Conservation (phyloP, 1,140 invertebrate genomes). For the Steinernema khuongi region DNA sequence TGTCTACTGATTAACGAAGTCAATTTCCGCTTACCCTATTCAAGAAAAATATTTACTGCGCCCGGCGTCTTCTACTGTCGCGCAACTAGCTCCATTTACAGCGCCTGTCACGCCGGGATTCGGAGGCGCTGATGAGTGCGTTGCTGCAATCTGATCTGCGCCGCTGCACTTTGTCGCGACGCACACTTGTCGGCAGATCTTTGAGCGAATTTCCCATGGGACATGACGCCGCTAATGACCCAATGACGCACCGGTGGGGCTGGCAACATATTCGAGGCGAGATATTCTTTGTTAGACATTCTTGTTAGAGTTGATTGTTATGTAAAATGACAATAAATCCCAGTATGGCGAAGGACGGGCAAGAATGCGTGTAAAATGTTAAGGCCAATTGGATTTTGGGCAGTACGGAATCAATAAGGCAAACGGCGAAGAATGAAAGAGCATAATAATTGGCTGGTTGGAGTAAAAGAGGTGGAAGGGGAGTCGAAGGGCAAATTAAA, state of each 20-base stretch:
- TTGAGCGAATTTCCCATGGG: background rate
- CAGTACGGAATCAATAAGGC: conserved; percentile 10
- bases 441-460: background rate
- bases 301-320: background rate
- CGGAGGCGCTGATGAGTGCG: background rate
- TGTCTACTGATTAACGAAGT: background rate
- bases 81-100: background rate
- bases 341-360: background rate
- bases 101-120: background rate
- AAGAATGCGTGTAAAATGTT: background rate
- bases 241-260: too few relatives aligned
- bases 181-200: conserved; percentile 2
- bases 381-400: conserved; percentile 8
- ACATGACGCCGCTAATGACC: background rate
- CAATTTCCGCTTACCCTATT: background rate
- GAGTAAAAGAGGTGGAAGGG: background rate
- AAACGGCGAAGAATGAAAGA: background rate
- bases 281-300: too few relatives aligned
- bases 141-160: background rate
- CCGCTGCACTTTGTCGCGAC: background rate
- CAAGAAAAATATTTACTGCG: too few relatives aligned
- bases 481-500: background rate
- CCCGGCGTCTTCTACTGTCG: too few relatives aligned
- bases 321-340: background rate
- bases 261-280: too few relatives aligned